Conservation (phyloP, 2,797 vertebrate species). For the Enteromius radiatus region DNA sequence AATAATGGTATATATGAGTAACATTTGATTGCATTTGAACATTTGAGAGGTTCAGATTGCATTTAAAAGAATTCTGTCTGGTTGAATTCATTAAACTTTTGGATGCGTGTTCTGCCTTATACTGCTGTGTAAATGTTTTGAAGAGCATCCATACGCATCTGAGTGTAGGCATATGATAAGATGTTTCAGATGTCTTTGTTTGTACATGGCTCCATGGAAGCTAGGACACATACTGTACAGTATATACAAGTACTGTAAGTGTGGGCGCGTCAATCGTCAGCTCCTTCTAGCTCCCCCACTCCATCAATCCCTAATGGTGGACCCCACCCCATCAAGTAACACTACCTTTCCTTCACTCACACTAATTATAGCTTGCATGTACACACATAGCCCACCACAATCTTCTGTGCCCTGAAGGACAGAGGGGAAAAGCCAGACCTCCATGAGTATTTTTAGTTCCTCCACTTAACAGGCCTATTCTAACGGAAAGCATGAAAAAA, state of each 20-base stretch:
- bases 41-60: neutral
- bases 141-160: neutral
- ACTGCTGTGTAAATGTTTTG: neutral
- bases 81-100: neutral
- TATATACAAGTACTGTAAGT: neutral
- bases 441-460: conserved; percentile 40
- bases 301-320: conserved; percentile 41
- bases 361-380: conserved; percentile 52
- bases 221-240: neutral
- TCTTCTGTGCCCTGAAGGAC: conserved; percentile 39
- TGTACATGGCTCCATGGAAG: conserved; percentile 3
- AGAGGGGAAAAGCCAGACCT: conserved; percentile 32
- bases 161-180: neutral
- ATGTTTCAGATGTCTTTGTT: neutral
- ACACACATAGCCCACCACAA: conserved; percentile 41
- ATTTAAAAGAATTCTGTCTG: neutral
- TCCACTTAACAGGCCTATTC: conserved; percentile 27
- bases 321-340: conserved; percentile 49
- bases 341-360: conserved; percentile 40
- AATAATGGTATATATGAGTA: neutral
- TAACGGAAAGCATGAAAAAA: conserved; percentile 31
- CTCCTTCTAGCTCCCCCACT: conserved; percentile 43
- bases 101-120: neutral
- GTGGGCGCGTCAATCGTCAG: conserved; percentile 32
- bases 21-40: neutral